A percentile compares a stretch with the other conserved stretches of the same genome.
These are phyloP conservation scores for Paralvinella palmiformis DNA, from an alignment of 1,140 invertebrate genomes.

Conservation along the genomic window DNA sequence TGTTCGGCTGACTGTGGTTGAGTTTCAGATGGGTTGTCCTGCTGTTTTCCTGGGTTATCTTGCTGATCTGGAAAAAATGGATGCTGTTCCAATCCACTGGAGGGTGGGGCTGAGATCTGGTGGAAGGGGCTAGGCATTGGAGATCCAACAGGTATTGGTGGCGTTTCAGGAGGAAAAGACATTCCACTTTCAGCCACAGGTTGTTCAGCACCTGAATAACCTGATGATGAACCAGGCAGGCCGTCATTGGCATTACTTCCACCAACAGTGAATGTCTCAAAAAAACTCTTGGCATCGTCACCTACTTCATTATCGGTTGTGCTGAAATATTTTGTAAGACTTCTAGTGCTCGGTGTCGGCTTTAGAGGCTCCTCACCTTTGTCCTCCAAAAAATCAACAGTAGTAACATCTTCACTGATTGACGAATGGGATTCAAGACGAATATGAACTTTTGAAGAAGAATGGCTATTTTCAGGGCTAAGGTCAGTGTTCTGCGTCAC, in stretches of 20 bases:
- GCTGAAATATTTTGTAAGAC: conserved; percentile 14
- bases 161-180: conserved; percentile 3
- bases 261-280: conserved; percentile 22
- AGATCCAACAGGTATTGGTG: background rate
- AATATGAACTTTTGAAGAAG: background rate
- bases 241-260: background rate
- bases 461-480: background rate
- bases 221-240: background rate
- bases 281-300: conserved; percentile 22
- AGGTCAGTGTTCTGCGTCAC: background rate
- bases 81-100: background rate
- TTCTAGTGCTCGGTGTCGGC: conserved; percentile 11
- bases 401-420: background rate
- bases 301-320: background rate
- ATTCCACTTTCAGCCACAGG: no score
- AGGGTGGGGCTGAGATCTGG: background rate
- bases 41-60: background rate
- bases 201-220: background rate
- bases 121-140: conserved; percentile 6
- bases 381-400: conserved; percentile 4
- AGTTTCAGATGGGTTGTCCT: background rate
- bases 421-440: background rate
- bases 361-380: conserved; percentile 2
- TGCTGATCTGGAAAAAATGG: background rate
- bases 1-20: background rate